These are phyloP conservation scores for Tuta absoluta DNA, from an alignment of 2,888 invertebrate species.

Conservation along the genomic window DNA sequence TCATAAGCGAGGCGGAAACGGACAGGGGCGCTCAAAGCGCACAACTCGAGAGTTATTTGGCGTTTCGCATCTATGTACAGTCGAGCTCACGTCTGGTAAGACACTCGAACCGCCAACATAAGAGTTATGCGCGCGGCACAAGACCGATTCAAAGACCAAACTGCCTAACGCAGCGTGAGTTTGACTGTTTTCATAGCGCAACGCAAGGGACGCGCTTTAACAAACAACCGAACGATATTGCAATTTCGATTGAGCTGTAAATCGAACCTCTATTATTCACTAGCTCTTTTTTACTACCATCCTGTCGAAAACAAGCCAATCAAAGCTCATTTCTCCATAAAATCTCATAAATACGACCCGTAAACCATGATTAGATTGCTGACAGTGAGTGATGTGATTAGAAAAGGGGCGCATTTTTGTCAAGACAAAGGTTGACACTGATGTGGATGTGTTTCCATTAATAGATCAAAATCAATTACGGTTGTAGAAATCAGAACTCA, in stretches of 20 bases:
- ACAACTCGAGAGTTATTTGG: conserved; percentile 21
- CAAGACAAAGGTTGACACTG: conserved; percentile 6
- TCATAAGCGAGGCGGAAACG: conserved; percentile 28
- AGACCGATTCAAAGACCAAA: too few relatives aligned
- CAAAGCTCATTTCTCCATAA: not conserved
- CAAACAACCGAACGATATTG: not conserved
- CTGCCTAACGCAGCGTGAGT: too few relatives aligned
- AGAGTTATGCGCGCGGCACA: too few relatives aligned
- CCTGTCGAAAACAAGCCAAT: not conserved
- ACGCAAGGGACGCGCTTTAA: not conserved
- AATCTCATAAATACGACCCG: not conserved
- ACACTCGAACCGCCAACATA: too few relatives aligned
- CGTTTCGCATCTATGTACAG: conserved; percentile 19
- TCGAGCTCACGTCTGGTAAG: too few relatives aligned
- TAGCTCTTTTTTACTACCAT: not conserved
- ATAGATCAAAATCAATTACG: not conserved
- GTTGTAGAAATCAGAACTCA: not conserved
- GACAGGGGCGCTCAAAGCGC: conserved; percentile 15
- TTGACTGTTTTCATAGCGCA: not conserved
- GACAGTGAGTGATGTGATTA: conserved; percentile 10
- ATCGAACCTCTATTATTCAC: not conserved
- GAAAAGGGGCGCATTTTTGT: not conserved
- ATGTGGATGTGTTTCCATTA: conserved; percentile 10
- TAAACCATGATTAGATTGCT: not conserved
- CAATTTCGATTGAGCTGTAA: not conserved